A percentile compares a stretch with the other conserved stretches of the same genome.
These are phyloP conservation scores for Brachyptera risi DNA, from an alignment of 2,888 invertebrate genomes.

Conservation along the genomic window DNA sequence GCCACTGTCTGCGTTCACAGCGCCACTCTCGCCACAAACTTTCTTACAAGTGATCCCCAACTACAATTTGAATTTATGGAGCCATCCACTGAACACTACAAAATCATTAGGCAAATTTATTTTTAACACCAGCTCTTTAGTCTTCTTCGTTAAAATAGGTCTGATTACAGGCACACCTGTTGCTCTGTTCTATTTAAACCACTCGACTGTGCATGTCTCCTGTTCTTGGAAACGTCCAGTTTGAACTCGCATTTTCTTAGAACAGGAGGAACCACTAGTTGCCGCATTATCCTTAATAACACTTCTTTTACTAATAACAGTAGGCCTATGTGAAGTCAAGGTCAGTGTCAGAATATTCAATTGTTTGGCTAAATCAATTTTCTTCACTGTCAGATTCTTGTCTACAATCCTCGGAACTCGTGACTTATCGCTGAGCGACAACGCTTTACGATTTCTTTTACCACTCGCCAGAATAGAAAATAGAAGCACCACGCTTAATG, in stretches of 20 bases:
- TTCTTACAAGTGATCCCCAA: constrained; percentile 31
- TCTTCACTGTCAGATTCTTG: neutral
- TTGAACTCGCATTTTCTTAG: neutral
- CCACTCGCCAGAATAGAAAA: too few species aligned
- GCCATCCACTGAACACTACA: constrained; percentile 31
- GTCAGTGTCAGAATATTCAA: neutral
- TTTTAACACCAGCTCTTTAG: constrained; percentile 27
- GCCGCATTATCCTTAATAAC: constrained; percentile 26
- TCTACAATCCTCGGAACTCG: too few species aligned
- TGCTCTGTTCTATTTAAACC: constrained; percentile 10
- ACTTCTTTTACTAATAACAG: constrained; percentile 16
- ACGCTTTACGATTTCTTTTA: too few species aligned
- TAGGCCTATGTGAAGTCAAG: too few species aligned
- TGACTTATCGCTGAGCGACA: too few species aligned
- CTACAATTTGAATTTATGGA: constrained; percentile 32
- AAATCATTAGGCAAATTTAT: constrained; percentile 29
- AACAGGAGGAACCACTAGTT: neutral
- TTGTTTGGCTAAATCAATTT: neutral
- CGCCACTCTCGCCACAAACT: constrained; percentile 24
- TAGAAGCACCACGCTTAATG: too few species aligned
- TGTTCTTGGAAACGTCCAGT: neutral
- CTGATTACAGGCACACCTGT: constrained; percentile 29
- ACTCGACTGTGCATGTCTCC: neutral
- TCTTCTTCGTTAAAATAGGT: constrained; percentile 29
- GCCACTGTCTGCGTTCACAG: constrained; percentile 14